Percentiles rank a stretch among this genome's conserved stretches.
Conservation (phyloP, 2,113 vertebrate species). For the Pholis gunnellus region DNA sequence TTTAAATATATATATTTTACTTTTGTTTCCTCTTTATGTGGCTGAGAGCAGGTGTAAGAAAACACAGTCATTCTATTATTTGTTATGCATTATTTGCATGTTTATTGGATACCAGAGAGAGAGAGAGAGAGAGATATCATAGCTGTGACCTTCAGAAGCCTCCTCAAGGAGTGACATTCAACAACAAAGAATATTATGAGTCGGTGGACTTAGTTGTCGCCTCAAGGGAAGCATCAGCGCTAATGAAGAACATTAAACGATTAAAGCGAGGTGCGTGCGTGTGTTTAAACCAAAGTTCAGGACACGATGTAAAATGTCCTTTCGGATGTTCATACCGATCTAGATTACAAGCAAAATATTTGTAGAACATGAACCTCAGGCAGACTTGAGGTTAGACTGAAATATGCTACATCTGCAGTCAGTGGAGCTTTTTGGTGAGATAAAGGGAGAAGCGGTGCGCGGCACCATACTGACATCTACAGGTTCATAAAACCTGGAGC, state of each 20-base stretch:
- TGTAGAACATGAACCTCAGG: conserved; percentile 81
- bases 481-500: conserved; percentile 75
- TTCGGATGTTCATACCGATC: conserved; percentile 79
- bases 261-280: conserved; percentile 26
- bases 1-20: conserved; percentile 19
- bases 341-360: conserved; percentile 87
- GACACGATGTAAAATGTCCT: conserved; percentile 70
- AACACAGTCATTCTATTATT: conserved; percentile 14
- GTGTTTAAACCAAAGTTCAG: conserved; percentile 62
- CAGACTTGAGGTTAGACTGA: conserved; percentile 77
- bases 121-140: background rate
- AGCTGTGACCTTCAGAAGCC: conserved; percentile 29
- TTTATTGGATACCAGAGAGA: background rate
- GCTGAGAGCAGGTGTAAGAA: conserved; percentile 57
- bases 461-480: conserved; percentile 87
- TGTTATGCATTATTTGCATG: conserved; percentile 30
- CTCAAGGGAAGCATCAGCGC: conserved; percentile 40
- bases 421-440: conserved; percentile 67
- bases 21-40: conserved; percentile 27
- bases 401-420: conserved; percentile 81
- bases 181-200: conserved; percentile 45
- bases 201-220: conserved; percentile 20
- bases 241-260: conserved; percentile 38
- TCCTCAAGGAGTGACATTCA: conserved; percentile 13
- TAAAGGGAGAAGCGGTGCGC: conserved; percentile 66